Percentiles rank a stretch among this genome's conserved stretches.
phyloP scores from a whole-genome alignment of 2,113 vertebrate species.

The Athene cunicularia region DNA sequence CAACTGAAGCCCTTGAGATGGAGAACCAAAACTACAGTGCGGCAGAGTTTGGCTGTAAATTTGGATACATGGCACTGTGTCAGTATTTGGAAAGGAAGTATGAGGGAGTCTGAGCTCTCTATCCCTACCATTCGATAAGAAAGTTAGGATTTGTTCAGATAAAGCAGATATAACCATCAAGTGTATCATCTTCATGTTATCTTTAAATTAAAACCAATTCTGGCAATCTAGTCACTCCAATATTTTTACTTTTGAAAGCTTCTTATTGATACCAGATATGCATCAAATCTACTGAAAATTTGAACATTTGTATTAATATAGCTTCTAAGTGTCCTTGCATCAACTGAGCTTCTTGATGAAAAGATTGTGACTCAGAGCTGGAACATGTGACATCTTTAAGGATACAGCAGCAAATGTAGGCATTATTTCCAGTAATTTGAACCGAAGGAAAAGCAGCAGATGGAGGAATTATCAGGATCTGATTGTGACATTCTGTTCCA shows the following conservation, averaged over 20 bases:
- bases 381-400: not conserved
- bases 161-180: not conserved
- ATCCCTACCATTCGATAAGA: not conserved
- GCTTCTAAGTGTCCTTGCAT: not conserved
- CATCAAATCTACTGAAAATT: not conserved
- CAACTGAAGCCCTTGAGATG: not conserved
- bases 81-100: not conserved
- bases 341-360: not conserved
- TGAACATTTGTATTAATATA: not conserved
- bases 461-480: not conserved
- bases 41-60: not conserved
- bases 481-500: not conserved
- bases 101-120: not conserved
- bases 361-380: not conserved
- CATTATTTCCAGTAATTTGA: not conserved
- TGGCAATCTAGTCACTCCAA: not conserved
- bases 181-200: not conserved
- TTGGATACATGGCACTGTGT: not conserved
- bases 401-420: not conserved
- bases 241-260: not conserved
- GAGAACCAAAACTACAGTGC: not conserved
- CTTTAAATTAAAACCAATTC: not conserved
- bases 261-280: not conserved
- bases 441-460: not conserved
- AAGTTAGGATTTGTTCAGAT: not conserved